Conservation (phyloP, 2,797 vertebrate genomes). For the Perodicticus potto region DNA sequence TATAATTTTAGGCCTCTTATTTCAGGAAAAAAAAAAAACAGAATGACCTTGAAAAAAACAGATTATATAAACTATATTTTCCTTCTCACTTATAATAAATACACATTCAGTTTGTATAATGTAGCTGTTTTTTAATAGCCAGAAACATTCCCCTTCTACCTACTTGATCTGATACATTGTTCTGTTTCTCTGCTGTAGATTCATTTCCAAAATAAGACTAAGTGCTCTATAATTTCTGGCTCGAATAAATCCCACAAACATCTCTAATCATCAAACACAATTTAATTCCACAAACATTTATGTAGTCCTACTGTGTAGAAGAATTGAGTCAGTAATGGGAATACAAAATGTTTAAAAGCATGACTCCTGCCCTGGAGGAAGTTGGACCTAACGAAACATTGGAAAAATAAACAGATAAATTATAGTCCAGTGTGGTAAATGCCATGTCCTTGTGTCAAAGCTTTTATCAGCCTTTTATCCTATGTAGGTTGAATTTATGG, state of each 20-base stretch:
- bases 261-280: background rate
- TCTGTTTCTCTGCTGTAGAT: background rate
- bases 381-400: background rate
- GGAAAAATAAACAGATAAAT: background rate
- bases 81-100: background rate
- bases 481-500: background rate
- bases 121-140: background rate
- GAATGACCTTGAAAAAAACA: background rate
- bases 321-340: background rate
- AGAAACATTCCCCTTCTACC: background rate
- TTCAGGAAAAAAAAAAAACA: background rate
- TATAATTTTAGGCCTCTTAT: background rate
- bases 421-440: background rate
- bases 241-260: background rate
- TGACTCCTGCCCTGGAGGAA: background rate
- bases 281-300: background rate
- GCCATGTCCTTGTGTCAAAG: background rate
- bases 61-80: background rate
- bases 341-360: background rate
- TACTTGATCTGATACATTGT: background rate
- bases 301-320: background rate
- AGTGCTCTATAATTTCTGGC: background rate
- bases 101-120: background rate
- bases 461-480: background rate
- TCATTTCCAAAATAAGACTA: slow-evolving; percentile 12